phyloP scores from a whole-genome alignment of 2,113 vertebrate genomes.

The Ageneiosus marmoratus region DNA sequence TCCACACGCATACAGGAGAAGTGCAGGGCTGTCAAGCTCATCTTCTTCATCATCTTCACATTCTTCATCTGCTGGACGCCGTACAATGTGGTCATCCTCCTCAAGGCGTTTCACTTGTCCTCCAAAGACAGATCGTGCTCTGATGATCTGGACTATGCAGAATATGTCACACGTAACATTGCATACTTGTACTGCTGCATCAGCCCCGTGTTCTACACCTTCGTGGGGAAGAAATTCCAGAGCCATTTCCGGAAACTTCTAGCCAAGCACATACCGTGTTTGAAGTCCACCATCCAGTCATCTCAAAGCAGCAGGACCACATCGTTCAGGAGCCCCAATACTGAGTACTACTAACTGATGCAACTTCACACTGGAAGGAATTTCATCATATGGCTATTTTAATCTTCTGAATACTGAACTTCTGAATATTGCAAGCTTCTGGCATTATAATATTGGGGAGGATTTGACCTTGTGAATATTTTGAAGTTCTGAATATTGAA shows the following conservation, averaged over 20 bases:
- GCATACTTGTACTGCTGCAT: conserved; percentile 77
- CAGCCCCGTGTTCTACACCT: conserved; percentile 76
- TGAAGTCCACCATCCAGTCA: conserved; percentile 57
- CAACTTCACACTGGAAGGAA: neutral
- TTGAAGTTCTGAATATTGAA: neutral
- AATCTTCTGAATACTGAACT: neutral
- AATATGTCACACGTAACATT: conserved; percentile 69
- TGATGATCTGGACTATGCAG: conserved; percentile 58
- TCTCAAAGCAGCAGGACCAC: conserved; percentile 66
- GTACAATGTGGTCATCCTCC: conserved; percentile 73
- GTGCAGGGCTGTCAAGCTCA: conserved; percentile 71
- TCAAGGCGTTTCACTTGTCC: conserved; percentile 57
- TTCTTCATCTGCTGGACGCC: conserved; percentile 78
- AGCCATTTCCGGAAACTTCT: conserved; percentile 70
- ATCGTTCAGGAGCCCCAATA: conserved; percentile 63
- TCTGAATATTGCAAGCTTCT: neutral
- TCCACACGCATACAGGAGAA: conserved; percentile 71
- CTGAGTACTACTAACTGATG: conserved; percentile 53
- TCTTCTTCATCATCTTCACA: conserved; percentile 71
- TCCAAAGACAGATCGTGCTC: neutral
- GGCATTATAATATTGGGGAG: neutral
- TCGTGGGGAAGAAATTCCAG: conserved; percentile 78
- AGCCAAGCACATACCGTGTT: conserved; percentile 62
- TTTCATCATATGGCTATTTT: neutral
- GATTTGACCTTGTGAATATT: neutral